Evolutionary conservation across 2,113 vertebrate species (phyloP), one percentile per base, ranked within the genome.

Genomic region (Leucopsar rothschildi): DNA sequence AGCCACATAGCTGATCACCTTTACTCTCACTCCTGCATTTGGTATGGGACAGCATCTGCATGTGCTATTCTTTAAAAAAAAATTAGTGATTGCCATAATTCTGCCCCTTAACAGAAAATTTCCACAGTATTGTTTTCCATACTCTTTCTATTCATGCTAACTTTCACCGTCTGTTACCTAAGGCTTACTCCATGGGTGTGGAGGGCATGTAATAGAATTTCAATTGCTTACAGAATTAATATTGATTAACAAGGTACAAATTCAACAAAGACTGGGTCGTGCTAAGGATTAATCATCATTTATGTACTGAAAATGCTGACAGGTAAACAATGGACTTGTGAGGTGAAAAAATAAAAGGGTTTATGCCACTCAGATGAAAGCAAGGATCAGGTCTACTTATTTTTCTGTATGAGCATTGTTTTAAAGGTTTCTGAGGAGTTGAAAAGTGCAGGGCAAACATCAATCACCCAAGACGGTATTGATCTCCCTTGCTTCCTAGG

Each of bases 361-460:
- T 91, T 59, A 77, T 66, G 55, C 77, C 13, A 17, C 59, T 1
- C 2, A 86, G 71, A 95, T 92, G 79, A 96, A 94, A 94, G 79
- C 9, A 12, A 83, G 33, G 71, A 82, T 73, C 55, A 81, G 55
- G 76, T 93, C 76, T 42, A 72, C 11, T 82, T 93, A 50, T 45
- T 94, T 92, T 65, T 47, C 21, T 90, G 20, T 56, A 35, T 70
- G 1, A 90, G 20, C 40, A 92, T 82, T 96, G 92, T 92, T 94
- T 82, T 85, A 50, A 93, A 87, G 44, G 31, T n/a, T 76, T 91
- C 77, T 72, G 31, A 55, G 31, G 22, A 76, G 53, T 23, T 94
- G 40, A 60, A 57, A 94, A 90, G 56, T 82, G 84, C 65, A 68
- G 57, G 69, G 73, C 77, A 89, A 87, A 49, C 78, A 85, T 76